phyloP scores from a whole-genome alignment of 2,797 vertebrate species.

The Molossus alvarezi region DNA sequence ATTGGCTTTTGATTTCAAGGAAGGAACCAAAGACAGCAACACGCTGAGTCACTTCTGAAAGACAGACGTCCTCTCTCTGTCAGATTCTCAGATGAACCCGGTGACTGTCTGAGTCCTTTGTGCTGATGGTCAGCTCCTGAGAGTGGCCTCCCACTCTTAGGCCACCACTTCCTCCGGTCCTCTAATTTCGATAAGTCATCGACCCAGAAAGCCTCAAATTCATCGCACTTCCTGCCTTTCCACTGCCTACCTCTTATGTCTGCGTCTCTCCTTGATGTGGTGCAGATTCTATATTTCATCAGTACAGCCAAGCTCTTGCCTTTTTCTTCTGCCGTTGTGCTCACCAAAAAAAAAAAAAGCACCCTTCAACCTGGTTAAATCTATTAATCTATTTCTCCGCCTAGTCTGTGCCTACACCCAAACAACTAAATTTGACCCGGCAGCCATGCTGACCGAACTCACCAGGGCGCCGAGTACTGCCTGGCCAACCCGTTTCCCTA shows the following conservation, averaged over 20 bases:
- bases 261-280: not conserved
- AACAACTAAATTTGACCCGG: not conserved
- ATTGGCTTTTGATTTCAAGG: constrained; percentile 39
- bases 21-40: constrained; percentile 3
- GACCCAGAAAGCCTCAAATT: not conserved
- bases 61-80: not conserved
- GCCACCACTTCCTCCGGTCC: constrained; percentile 9
- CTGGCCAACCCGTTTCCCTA: not conserved
- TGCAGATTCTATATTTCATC: not conserved
- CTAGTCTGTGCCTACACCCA: not conserved
- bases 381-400: not conserved
- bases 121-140: not conserved
- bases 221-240: not conserved
- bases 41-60: constrained; percentile 63
- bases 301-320: not conserved
- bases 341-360: not conserved
- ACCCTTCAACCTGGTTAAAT: not conserved
- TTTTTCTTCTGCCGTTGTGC: not conserved
- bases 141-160: not conserved
- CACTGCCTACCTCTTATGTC: not conserved
- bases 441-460: not conserved
- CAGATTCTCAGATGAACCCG: constrained; percentile 31
- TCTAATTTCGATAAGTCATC: not conserved
- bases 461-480: not conserved
- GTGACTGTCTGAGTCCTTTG: constrained; percentile 47